Base-by-base conservation (phyloP, 1,140 invertebrate genomes). In the Micrasema longulum region DNA sequence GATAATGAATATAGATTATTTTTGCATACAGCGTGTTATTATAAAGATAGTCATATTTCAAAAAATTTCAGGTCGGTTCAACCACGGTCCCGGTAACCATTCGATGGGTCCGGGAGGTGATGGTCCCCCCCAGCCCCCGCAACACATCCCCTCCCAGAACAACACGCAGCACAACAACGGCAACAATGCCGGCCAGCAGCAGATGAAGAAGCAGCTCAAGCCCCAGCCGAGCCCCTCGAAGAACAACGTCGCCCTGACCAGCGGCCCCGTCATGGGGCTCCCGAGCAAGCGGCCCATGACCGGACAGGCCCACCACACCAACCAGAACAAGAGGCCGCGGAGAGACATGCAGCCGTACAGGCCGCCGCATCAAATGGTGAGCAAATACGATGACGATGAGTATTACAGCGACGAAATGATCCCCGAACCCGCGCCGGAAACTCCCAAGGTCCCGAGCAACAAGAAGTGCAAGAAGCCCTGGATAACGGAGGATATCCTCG, bases 231-330 rank as follows among this genome's bases (percentile, higher is more conserved):
- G 48, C 10, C 38, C 57, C 2, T 50, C 43, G 23, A 69, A 60
- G n/a, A 43, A 60, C 14, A 63, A 69, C 9, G 26, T 57, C 7
- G 47, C 60, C 18, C 26, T 50, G 1, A 73, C 50, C 18, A 62
- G 65, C 1, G 72, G 72, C 12, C 57, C 67, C 50, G 36, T 43
- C 7, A 47, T 50, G 18, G 66, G 57, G 5, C 31, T 47, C n/a
- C 31, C 48, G 16, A 69, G 23, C 16, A 62, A 52, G 14, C 52
- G 67, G 9, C 66, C 72, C 12, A 67, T 72, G 45, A 72, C 50
- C 1, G 60, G 52, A 26, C 47, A 52, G 60, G 55, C 12, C 4
- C 63, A 66, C 16, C 62, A 64, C 1, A 69, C 43, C 47, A 23
- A 52, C 38, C 66, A 62, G 20, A 65, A 45, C n/a, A 72, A 72